A percentile compares a stretch with the other conserved stretches of the same genome.
phyloP scores from a whole-genome alignment of 2,888 invertebrate species.

The Melinaea marsaeus region DNA sequence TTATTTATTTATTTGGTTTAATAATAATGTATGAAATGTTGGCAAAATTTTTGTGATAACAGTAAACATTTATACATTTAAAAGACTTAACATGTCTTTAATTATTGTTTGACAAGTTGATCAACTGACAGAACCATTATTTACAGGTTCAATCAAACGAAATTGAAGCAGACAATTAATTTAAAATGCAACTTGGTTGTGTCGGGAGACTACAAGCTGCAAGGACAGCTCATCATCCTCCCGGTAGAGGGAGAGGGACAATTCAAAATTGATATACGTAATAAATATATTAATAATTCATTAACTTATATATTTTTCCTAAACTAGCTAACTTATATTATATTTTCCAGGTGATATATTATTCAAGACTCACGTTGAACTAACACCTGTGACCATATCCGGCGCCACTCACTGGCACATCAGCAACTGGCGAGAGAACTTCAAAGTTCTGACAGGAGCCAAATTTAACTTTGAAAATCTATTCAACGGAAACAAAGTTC shows the following conservation, averaged over 20 bases:
- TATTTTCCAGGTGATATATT: conserved; percentile 53
- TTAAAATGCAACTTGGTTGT: conserved; percentile 54
- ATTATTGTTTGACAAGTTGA: no score
- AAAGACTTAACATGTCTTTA: no score
- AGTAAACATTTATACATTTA: no score
- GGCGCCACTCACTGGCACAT: conserved; percentile 65
- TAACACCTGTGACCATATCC: conserved; percentile 46
- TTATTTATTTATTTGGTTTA: no score
- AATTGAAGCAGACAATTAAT: conserved; percentile 45
- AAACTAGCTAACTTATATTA: conserved; percentile 5
- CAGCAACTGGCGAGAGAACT: conserved; percentile 49
- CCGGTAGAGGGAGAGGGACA: conserved; percentile 60
- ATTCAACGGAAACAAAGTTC: conserved; percentile 60
- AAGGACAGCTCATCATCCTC: conserved; percentile 53
- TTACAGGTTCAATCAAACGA: conserved; percentile 49
- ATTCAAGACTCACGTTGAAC: conserved; percentile 47
- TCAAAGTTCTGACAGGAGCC: conserved; percentile 51
- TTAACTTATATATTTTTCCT: neutral
- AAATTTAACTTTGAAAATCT: conserved; percentile 61
- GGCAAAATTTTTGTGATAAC: no score
- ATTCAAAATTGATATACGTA: conserved; percentile 58
- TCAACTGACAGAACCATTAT: conserved; percentile 1
- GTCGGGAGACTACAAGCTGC: conserved; percentile 53
- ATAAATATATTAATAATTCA: conserved; percentile 36
- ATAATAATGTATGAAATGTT: no score